Evolutionary conservation across 2,113 vertebrate species (phyloP), one percentile per base, ranked within the genome.

Genomic region (Circaetus gallicus): DNA sequence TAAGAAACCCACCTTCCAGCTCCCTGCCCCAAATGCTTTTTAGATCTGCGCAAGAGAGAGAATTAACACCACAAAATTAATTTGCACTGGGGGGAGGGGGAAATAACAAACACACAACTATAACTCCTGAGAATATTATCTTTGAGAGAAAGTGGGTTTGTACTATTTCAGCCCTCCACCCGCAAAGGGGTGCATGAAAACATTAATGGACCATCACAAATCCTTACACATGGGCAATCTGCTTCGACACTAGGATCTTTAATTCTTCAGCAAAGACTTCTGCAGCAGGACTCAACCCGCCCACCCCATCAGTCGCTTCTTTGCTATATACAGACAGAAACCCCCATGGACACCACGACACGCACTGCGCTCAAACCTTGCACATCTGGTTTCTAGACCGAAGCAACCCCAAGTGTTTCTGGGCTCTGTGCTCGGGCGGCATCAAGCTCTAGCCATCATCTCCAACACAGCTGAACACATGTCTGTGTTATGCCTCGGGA

Each of bases 301-400:
- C 14, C 24, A 43, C 9, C 14, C 0, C 9, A 34, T 6, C 49
- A 8, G 36, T 29, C 1, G 1, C 26, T 32, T 31, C 69, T 28
- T 36, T 11, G 19, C 65, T 32, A 7, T 1, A 19, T 2, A 19
- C 13, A 47, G 65, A 32, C 6, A 31, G 32, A 31, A 14, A 0
- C 1, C 7, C 20, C 24, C 22, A 2, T 0, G 1, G 61, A 11
- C 69, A 67, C 11, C n/a, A 36, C 1, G 0, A 24, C 28, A 12
- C 0, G 0, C 0, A 0, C 11, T 6, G 2, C 0, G 0, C 40
- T 76, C 86, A 38, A 50, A 81, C 31, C 63, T 56, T 1, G 36
- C 40, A 7, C 63, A 0, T 0, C 11, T 8, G 21, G 10, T 47
- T 62, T 16, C 13, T 4, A 42, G 32, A 12, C 5, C 2, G 3